Evolutionary conservation across 2,888 invertebrate genomes (phyloP), one percentile per base, ranked within the genome.

Genomic region (Mellilla xanthometata): DNA sequence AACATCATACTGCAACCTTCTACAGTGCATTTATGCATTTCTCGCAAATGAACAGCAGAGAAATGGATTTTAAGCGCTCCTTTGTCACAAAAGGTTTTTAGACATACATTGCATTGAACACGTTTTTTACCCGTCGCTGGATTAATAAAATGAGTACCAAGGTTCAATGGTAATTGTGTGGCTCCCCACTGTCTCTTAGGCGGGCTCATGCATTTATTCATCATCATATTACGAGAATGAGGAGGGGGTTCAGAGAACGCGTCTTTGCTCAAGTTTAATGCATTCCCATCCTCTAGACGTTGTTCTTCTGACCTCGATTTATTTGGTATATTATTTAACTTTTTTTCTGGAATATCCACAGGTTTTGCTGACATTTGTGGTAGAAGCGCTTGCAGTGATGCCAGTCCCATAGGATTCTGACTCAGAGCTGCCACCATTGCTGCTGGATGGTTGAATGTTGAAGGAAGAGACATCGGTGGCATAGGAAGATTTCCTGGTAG

Each of bases 1-100:
- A 99, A 99, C 97, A 98, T 98, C 97, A 99, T 99, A 77, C 97
- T 98, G 85, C 99, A 99, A 0, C 99, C 99, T 75, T 97, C 97
- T 0, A 99, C 98, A 0, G 99, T 99, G 77, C 99, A 99, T 84
- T 97, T 97, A 84, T 99, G 99, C 99, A 99, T 99, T 90, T 99
- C 99, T 27, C 99, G 93, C 49, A 99, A 87, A 77, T 99, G 99
- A 6, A 99, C 99, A 0, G 99, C 99, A 36, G 98, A 98, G 76
- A 99, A 99, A 80, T 99, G 99, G 4, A 99, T 99, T 88, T 99
- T 99, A 12, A 99, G 91, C 0, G 99, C 99, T 51, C 99, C 99
- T 90, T 99, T 99, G 91, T 99, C 99, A 91, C 99, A 99, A 89
- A 99, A 99, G 9, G 99, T 99, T 89, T 99, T 99, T 51, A 98